Percentiles rank a stretch among this genome's conserved stretches.
These are phyloP conservation scores for Leptopterna dolabrata DNA, from an alignment of 2,888 invertebrate species.

Conservation along the genomic window DNA sequence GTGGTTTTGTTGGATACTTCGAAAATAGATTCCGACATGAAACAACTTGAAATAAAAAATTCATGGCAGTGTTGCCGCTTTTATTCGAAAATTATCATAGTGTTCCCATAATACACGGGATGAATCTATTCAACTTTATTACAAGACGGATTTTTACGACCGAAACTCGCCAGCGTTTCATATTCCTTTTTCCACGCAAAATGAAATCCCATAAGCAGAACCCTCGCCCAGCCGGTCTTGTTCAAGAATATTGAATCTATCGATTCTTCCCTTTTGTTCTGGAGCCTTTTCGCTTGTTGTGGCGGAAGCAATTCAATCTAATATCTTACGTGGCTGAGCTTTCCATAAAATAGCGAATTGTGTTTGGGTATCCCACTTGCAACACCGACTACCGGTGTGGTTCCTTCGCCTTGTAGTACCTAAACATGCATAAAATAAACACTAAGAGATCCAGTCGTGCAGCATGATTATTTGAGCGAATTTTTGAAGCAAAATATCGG, in stretches of 20 bases:
- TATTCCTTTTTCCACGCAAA: not conserved
- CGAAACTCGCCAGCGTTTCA: not conserved
- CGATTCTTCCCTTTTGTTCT: not conserved
- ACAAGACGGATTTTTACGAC: not conserved
- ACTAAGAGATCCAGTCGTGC: too few relatives aligned
- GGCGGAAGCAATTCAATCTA: not conserved
- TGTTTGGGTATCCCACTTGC: not conserved
- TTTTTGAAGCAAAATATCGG: too few relatives aligned
- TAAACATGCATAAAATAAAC: too few relatives aligned
- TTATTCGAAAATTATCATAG: not conserved
- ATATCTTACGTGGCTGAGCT: not conserved
- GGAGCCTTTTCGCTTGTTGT: not conserved
- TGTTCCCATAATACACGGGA: not conserved
- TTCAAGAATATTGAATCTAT: conserved; percentile 3
- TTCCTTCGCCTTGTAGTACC: too few relatives aligned
- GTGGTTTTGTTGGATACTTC: too few relatives aligned
- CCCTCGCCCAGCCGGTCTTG: not conserved
- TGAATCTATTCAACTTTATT: not conserved
- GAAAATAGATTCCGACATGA: not conserved
- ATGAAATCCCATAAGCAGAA: not conserved
- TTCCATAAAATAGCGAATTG: not conserved
- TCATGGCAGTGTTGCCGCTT: not conserved
- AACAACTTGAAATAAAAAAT: not conserved
- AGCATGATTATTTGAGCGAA: too few relatives aligned
- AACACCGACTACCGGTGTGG: not conserved